phyloP scores from a whole-genome alignment of 1,140 invertebrate genomes.

The Zophobas morio region DNA sequence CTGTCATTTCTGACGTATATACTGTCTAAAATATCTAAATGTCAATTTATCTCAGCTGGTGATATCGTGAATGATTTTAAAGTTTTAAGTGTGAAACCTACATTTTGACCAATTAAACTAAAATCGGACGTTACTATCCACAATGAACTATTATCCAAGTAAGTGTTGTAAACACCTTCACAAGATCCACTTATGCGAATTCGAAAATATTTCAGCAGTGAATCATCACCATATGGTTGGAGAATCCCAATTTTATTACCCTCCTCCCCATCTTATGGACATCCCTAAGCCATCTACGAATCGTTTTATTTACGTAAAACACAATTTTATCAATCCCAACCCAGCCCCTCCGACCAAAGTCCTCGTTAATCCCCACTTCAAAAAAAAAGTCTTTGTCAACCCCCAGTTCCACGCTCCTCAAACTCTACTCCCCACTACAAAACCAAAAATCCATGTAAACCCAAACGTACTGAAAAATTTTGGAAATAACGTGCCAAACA shows the following conservation, averaged over 20 bases:
- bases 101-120: not conserved
- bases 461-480: slow-evolving; percentile 54
- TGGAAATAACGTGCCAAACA: slow-evolving; percentile 45
- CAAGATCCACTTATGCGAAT: not conserved
- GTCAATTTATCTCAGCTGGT: not conserved
- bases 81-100: not conserved
- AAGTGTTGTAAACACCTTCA: not conserved
- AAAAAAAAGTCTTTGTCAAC: slow-evolving; percentile 61
- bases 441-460: slow-evolving; percentile 57
- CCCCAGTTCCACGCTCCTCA: slow-evolving; percentile 59
- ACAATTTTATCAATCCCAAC: slow-evolving; percentile 47
- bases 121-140: not conserved
- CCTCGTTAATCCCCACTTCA: slow-evolving; percentile 64
- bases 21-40: not conserved
- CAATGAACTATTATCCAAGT: slow-evolving; percentile 21
- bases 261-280: not conserved
- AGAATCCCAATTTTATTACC: not conserved
- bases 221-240: slow-evolving; percentile 9
- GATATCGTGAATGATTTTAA: not conserved
- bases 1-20: not conserved
- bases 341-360: not conserved
- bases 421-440: not conserved
- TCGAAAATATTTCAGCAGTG: slow-evolving; percentile 6
- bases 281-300: slow-evolving; percentile 11
- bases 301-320: slow-evolving; percentile 58